Conservation (phyloP, 2,113 vertebrate species). For the cattle (Bos taurus) region DNA sequence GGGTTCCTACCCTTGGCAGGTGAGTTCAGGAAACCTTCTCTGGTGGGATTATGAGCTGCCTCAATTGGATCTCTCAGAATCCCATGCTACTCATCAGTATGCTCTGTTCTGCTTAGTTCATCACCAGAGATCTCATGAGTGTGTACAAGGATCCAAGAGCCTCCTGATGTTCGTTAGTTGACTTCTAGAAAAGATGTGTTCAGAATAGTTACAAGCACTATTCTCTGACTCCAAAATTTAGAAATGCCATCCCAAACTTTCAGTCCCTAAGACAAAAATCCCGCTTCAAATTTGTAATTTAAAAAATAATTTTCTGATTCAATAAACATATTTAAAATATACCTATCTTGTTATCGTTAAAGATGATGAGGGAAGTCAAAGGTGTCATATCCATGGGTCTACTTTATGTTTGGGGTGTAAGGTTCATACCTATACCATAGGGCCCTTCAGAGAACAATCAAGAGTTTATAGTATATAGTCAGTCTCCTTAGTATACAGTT, state of each 20-base stretch:
- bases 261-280: background rate
- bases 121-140: background rate
- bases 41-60: background rate
- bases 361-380: background rate
- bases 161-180: background rate
- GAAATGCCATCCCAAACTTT: background rate
- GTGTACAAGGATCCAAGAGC: background rate
- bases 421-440: background rate
- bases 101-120: background rate
- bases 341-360: background rate
- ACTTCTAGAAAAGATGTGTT: background rate
- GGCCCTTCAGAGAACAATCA: background rate
- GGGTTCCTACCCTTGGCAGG: constrained; percentile 90
- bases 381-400: background rate
- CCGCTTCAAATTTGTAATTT: background rate
- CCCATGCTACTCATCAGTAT: background rate
- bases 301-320: background rate
- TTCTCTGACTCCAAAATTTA: background rate
- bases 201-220: background rate
- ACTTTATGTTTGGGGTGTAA: background rate
- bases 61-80: background rate
- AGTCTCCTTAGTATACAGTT: background rate
- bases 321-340: background rate
- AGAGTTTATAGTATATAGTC: background rate
- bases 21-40: constrained; percentile 56